phyloP scores from a whole-genome alignment of 2,888 invertebrate genomes.

The Lacanobia wlatinum region DNA sequence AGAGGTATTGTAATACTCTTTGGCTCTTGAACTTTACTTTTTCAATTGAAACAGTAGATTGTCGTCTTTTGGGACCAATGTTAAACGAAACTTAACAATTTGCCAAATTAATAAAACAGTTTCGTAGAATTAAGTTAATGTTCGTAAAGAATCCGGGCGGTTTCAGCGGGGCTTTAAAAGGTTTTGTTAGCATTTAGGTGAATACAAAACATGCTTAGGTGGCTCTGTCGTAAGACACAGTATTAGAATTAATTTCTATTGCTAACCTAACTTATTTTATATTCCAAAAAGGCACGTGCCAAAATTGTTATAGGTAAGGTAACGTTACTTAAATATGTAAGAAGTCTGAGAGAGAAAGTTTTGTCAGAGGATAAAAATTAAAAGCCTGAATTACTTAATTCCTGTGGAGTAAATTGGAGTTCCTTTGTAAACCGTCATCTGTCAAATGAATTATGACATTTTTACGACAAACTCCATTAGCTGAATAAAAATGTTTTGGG shows the following conservation, averaged over 20 bases:
- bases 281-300: conserved; percentile 24
- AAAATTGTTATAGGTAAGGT: conserved; percentile 45
- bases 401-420: conserved; percentile 75
- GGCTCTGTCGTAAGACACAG: conserved; percentile 30
- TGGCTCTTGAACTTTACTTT: conserved; percentile 35
- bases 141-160: conserved; percentile 65
- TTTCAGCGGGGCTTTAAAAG: conserved; percentile 61
- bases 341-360: conserved; percentile 63
- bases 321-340: conserved; percentile 64
- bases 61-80: conserved; percentile 74
- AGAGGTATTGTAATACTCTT: conserved; percentile 38
- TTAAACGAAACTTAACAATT: conserved; percentile 82
- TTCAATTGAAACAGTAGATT: conserved; percentile 74
- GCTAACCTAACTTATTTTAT: conserved; percentile 16
- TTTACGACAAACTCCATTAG: conserved; percentile 79
- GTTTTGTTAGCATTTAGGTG: conserved; percentile 59
- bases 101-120: conserved; percentile 80
- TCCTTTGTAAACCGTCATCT: conserved; percentile 77
- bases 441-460: conserved; percentile 82
- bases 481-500: conserved; percentile 75
- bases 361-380: conserved; percentile 73
- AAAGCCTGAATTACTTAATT: conserved; percentile 77
- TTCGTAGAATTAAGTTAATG: conserved; percentile 71
- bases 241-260: conserved; percentile 28
- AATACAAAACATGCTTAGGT: conserved; percentile 55